Percentiles rank a stretch among this genome's conserved stretches.
Evolutionary conservation across 2,888 invertebrate species (phyloP).

Genomic region (Apoda limacodes): DNA sequence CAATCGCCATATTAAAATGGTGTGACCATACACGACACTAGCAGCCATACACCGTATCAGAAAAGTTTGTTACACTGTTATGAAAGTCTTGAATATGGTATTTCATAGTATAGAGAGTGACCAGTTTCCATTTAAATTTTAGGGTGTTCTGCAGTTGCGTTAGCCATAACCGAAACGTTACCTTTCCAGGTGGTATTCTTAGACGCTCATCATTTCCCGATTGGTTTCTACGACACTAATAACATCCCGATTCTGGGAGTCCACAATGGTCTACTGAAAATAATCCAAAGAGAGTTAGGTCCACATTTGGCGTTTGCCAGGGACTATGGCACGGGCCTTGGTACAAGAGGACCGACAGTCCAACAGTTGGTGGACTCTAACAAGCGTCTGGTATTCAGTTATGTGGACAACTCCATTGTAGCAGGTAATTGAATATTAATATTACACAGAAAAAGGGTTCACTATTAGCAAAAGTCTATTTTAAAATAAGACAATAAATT

Average conservation of each 20-base stretch:
- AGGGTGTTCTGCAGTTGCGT: too few species aligned
- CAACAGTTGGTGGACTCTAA: slow-evolving; percentile 54
- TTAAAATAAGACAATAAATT: too few species aligned
- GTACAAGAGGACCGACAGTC: slow-evolving; percentile 54
- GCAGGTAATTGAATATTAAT: slow-evolving; percentile 31
- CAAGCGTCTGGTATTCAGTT: slow-evolving; percentile 65
- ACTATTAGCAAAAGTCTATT: too few species aligned
- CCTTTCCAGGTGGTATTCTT: slow-evolving; percentile 79
- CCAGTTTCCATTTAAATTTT: too few species aligned
- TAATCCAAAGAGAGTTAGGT: slow-evolving; percentile 67
- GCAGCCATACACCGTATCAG: too few species aligned
- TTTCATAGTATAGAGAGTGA: too few species aligned
- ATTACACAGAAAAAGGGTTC: neutral
- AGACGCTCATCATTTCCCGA: slow-evolving; percentile 86
- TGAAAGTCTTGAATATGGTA: too few species aligned
- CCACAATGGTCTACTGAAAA: slow-evolving; percentile 65
- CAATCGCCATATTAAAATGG: too few species aligned
- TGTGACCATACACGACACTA: too few species aligned
- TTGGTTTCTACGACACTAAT: slow-evolving; percentile 66
- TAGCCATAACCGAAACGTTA: too few species aligned
- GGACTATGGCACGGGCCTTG: slow-evolving; percentile 44
- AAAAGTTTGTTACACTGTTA: too few species aligned
- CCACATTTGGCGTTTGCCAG: slow-evolving; percentile 60
- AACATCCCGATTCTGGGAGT: slow-evolving; percentile 54
- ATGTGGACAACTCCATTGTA: slow-evolving; percentile 61